Evolutionary conservation across 2,888 invertebrate species (phyloP).

Genomic region (Xestia xanthographa): DNA sequence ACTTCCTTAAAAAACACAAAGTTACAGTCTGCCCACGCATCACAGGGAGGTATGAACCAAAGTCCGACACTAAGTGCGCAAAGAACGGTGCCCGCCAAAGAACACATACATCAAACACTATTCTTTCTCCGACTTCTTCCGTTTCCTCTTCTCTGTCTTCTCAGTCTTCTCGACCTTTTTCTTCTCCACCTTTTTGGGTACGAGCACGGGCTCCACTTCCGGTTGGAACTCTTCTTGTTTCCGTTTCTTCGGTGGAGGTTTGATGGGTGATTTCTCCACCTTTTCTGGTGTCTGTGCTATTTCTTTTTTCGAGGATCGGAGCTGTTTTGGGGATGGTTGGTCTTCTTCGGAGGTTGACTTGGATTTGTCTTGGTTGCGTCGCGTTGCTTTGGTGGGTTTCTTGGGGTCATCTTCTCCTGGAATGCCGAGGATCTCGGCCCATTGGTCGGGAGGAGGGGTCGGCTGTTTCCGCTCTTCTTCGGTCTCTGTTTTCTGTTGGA

Average conservation of each 20-base stretch:
- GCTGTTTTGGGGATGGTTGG: constrained; percentile 79
- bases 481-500: constrained; percentile 65
- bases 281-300: constrained; percentile 71
- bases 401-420: constrained; percentile 78
- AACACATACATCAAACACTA: constrained; percentile 87
- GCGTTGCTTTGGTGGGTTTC: constrained; percentile 37
- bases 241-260: constrained; percentile 82
- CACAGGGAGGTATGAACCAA: constrained; percentile 36
- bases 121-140: constrained; percentile 86
- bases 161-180: constrained; percentile 74
- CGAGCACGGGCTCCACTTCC: constrained; percentile 74
- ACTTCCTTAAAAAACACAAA: neutral
- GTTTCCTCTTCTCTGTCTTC: constrained; percentile 71
- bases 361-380: constrained; percentile 57
- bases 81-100: constrained; percentile 74
- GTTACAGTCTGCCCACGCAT: constrained; percentile 46
- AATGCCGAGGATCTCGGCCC: constrained; percentile 88
- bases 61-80: constrained; percentile 33
- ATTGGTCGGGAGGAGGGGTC: constrained; percentile 87
- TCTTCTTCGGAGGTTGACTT: constrained; percentile 74
- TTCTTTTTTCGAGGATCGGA: constrained; percentile 83
- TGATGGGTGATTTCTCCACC: constrained; percentile 73
- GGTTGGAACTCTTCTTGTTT: constrained; percentile 77
- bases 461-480: constrained; percentile 85
- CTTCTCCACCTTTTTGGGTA: constrained; percentile 77